These are phyloP conservation scores for Lamellibrachia satsuma DNA, from an alignment of 2,888 invertebrate species.

Conservation along the genomic window DNA sequence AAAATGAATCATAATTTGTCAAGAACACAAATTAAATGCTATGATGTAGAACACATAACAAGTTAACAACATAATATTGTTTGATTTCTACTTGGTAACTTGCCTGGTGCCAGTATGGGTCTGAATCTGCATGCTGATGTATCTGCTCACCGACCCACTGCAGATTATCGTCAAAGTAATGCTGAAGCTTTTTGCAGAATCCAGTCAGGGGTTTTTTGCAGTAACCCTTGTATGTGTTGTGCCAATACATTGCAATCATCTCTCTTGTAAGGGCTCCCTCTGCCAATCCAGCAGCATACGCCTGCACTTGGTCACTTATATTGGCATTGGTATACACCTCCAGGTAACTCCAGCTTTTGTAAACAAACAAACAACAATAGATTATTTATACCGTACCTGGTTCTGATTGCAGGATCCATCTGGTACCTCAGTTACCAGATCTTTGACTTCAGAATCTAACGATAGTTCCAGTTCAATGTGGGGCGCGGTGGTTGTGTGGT, in stretches of 20 bases:
- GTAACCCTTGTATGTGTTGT: slow-evolving; percentile 75
- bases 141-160: slow-evolving; percentile 74
- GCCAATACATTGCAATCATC: slow-evolving; percentile 81
- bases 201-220: slow-evolving; percentile 67
- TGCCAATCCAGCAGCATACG: slow-evolving; percentile 84
- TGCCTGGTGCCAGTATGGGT: slow-evolving; percentile 88
- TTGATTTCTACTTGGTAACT: neutral
- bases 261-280: slow-evolving; percentile 82
- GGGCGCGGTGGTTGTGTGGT: too few relatives aligned
- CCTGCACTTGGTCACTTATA: slow-evolving; percentile 82
- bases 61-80: neutral
- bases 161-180: slow-evolving; percentile 74
- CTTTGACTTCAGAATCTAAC: too few relatives aligned
- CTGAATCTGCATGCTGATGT: slow-evolving; percentile 64
- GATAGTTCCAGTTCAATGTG: too few relatives aligned
- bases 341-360: slow-evolving; percentile 80
- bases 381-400: too few relatives aligned
- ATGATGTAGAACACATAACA: neutral
- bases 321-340: slow-evolving; percentile 81
- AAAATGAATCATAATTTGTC: neutral
- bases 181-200: slow-evolving; percentile 75
- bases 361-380: slow-evolving; percentile 26
- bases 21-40: neutral
- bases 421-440: too few relatives aligned
- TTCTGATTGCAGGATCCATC: too few relatives aligned